Conservation (phyloP, 2,113 vertebrate genomes). For the Indicator indicator region DNA sequence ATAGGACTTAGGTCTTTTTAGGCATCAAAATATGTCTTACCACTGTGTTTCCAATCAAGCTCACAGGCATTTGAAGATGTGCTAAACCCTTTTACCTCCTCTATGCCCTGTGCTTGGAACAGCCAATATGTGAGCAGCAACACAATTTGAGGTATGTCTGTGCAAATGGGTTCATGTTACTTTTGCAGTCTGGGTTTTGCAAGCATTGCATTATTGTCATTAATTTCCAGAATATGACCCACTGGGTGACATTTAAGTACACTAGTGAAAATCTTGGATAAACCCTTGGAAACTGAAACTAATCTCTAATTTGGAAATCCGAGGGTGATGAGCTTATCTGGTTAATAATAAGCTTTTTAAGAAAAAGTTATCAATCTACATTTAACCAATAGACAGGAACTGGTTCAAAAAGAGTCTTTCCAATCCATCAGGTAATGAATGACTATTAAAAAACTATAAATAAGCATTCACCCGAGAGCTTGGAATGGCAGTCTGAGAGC, state of each 20-base stretch:
- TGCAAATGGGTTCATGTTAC: neutral
- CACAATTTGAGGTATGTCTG: neutral
- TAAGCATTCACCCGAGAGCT: conserved; percentile 67
- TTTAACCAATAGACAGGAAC: conserved; percentile 38
- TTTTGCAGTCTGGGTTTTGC: conserved; percentile 4
- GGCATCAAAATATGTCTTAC: conserved; percentile 47
- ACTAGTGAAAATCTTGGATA: conserved; percentile 20
- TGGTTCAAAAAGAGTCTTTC: conserved; percentile 37
- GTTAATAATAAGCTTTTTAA: conserved; percentile 37
- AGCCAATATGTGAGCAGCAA: neutral
- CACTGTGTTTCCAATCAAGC: conserved; percentile 34
- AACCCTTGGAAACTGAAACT: conserved; percentile 42
- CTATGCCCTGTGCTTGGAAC: neutral
- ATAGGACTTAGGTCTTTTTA: conserved; percentile 27
- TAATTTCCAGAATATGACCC: conserved; percentile 20
- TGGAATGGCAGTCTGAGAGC: conserved; percentile 60
- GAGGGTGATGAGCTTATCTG: conserved; percentile 25
- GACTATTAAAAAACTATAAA: conserved; percentile 68
- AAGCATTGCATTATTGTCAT: neutral
- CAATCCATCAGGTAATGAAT: conserved; percentile 62
- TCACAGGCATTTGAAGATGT: conserved; percentile 6
- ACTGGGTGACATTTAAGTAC: conserved; percentile 12
- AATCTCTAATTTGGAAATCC: conserved; percentile 34
- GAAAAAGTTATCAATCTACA: conserved; percentile 40
- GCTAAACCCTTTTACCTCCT: neutral